Percentiles rank a stretch among this genome's conserved stretches.
These are phyloP conservation scores for Tuberolachnus salignus DNA, from an alignment of 2,888 invertebrate genomes.

Conservation along the genomic window DNA sequence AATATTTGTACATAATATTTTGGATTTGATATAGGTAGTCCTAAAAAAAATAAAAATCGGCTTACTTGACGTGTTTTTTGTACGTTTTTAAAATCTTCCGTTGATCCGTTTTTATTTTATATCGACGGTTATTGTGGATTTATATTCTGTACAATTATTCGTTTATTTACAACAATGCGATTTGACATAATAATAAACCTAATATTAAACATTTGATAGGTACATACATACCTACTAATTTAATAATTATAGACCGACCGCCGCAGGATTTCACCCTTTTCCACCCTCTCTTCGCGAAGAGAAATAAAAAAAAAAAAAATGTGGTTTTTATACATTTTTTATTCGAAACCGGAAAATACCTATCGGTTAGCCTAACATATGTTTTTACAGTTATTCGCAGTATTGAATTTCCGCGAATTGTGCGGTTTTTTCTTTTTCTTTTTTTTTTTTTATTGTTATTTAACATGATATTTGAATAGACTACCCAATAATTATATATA, in stretches of 20 bases:
- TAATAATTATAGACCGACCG: neutral
- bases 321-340: neutral
- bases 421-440: too few species aligned
- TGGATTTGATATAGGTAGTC: too few species aligned
- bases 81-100: too few species aligned
- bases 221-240: neutral
- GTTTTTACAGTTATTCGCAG: slow-evolving; percentile 45
- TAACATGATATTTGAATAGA: slow-evolving; percentile 30
- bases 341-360: slow-evolving; percentile 47
- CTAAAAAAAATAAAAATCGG: too few species aligned
- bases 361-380: slow-evolving; percentile 41
- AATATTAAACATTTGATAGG: neutral
- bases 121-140: neutral
- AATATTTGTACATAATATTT: too few species aligned
- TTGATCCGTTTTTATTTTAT: neutral
- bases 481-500: slow-evolving; percentile 40
- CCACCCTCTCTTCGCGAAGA: neutral
- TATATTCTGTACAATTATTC: neutral
- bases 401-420: slow-evolving; percentile 50
- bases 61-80: too few species aligned
- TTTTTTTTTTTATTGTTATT: slow-evolving; percentile 30
- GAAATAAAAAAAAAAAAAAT: neutral
- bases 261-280: neutral
- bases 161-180: neutral
- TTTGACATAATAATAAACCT: neutral